A percentile compares a stretch with the other conserved stretches of the same genome.
Conservation (phyloP, 1,140 invertebrate species). For the Aphis gossypii region DNA sequence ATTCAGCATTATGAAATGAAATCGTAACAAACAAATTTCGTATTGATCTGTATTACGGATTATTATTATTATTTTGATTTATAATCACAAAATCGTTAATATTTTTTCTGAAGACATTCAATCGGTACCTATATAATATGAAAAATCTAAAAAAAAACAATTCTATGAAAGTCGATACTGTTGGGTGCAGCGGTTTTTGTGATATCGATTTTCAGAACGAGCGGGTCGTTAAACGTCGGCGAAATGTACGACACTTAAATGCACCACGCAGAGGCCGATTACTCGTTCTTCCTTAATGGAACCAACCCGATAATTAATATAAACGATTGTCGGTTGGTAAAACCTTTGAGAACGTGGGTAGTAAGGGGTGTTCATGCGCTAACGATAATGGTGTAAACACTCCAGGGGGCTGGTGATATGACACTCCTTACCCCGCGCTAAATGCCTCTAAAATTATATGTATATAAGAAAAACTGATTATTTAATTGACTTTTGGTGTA, state of each 20-base stretch:
- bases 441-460: neutral
- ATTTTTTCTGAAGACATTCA: neutral
- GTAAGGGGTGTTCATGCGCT: neutral
- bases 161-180: neutral
- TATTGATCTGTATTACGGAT: neutral
- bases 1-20: too few relatives aligned
- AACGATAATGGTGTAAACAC: slow-evolving; percentile 53
- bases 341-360: neutral
- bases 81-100: neutral
- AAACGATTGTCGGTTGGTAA: slow-evolving; percentile 50
- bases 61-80: neutral
- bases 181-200: neutral
- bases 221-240: neutral
- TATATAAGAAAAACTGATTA: slow-evolving; percentile 36
- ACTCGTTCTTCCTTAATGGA: slow-evolving; percentile 29
- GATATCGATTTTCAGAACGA: neutral
- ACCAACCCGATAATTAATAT: slow-evolving; percentile 51
- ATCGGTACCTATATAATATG: neutral
- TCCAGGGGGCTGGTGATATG: neutral
- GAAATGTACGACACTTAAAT: slow-evolving; percentile 23
- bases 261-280: neutral
- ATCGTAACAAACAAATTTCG: neutral
- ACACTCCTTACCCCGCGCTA: neutral
- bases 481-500: slow-evolving; percentile 53
- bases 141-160: neutral